Evolutionary conservation across 2,888 invertebrate genomes (phyloP).

Genomic region (Mystacides longicornis): DNA sequence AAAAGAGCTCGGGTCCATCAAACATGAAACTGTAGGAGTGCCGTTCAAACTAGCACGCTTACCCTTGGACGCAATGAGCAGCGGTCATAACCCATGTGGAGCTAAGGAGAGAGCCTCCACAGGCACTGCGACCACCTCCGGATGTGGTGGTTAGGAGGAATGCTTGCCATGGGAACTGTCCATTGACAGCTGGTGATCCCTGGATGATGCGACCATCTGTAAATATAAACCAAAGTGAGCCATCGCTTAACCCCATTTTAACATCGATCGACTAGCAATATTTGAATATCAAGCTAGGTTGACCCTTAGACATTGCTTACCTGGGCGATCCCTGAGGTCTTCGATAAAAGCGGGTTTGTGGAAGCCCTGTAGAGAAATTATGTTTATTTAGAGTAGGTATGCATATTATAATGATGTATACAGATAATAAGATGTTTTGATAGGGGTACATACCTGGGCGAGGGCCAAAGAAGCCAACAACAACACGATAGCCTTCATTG

Average conservation of each 20-base stretch:
- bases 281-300: not conserved
- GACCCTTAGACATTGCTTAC: too few species aligned
- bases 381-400: too few species aligned
- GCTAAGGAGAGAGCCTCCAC: slow-evolving; percentile 33
- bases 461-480: too few species aligned
- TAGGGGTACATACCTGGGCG: too few species aligned
- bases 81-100: slow-evolving; percentile 33
- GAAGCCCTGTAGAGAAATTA: not conserved
- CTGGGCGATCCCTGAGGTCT: slow-evolving; percentile 3
- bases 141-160: slow-evolving; percentile 29
- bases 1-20: too few species aligned
- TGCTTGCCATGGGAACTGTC: slow-evolving; percentile 33
- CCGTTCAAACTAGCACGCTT: not conserved
- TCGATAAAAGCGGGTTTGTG: not conserved
- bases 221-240: not conserved
- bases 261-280: not conserved
- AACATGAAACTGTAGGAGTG: too few species aligned
- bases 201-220: slow-evolving; percentile 30
- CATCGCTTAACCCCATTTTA: not conserved
- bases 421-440: too few species aligned
- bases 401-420: too few species aligned
- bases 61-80: slow-evolving; percentile 28
- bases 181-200: slow-evolving; percentile 29
- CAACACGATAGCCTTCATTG: too few species aligned
- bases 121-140: slow-evolving; percentile 28